Conservation (phyloP, 2,888 invertebrate species). For the Trissolcus brochymenae region DNA sequence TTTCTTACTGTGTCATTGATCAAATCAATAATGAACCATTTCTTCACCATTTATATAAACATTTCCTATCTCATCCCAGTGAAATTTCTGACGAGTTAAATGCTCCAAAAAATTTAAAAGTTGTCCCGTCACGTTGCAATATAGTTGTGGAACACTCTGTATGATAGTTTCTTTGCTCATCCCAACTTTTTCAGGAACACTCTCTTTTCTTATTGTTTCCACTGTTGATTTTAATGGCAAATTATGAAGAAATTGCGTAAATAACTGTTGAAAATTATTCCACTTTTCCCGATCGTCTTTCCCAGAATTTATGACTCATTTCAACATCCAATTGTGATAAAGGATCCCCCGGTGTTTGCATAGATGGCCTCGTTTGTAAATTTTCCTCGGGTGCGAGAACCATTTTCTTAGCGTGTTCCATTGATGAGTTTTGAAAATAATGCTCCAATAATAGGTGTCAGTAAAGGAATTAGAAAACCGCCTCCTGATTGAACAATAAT, state of each 20-base stretch:
- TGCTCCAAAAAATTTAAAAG: background rate
- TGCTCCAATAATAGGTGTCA: background rate
- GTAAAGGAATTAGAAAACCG: background rate
- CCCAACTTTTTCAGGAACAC: too few relatives aligned
- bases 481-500: constrained; percentile 12
- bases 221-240: too few relatives aligned
- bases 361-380: background rate
- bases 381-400: constrained; percentile 4
- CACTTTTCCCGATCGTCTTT: background rate
- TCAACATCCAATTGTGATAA: background rate
- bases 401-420: constrained; percentile 20
- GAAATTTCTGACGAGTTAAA: background rate
- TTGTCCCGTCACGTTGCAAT: background rate
- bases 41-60: too few relatives aligned
- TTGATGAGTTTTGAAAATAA: background rate
- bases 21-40: background rate
- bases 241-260: background rate
- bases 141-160: background rate
- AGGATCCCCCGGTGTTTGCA: background rate
- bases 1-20: background rate
- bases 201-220: too few relatives aligned
- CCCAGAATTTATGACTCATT: background rate
- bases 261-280: background rate
- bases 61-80: background rate
- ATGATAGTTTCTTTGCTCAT: background rate